Base-by-base conservation (phyloP, 2,113 vertebrate species). In the Cercocebus atys region DNA sequence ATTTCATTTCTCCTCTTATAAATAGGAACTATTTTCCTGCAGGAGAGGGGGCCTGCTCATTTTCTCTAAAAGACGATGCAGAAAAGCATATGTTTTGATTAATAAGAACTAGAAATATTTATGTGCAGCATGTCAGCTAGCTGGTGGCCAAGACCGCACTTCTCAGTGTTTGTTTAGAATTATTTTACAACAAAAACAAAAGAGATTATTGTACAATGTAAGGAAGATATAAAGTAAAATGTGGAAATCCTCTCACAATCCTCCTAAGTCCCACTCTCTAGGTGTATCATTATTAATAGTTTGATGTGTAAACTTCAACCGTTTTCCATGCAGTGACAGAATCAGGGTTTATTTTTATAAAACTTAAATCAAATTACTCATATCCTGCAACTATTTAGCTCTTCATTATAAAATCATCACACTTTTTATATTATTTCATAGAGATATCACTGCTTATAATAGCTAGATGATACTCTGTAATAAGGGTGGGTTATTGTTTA, bases 21-120 rank as follows among this genome's bases (percentile, higher is more conserved):
- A 85, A 95, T 72, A 96, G 78, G 4, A 88, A 50, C 11, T 87
- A 7, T 59, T n/a, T n/a, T 55, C 35, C 61, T 84, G 23, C 55
- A 91, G 47, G 25, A 52, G n/a, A 79, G 45, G 17, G 25, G 20
- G 81, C 10, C 81, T 72, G 47, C 7, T 97, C 11, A 16, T 89
- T 97, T 83, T 81, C 68, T 88, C 64, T 90, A 79, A 97, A 95
- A 61, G 32, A 61, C 64, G 50, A 81, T 87, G 75, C 3, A 80
- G 38, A 38, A 84, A 94, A 88, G 23, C 40, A 0, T 38, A 47
- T 25, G 38, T 95, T 94, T 92, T 3, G 0, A 30, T 89, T 40
- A 73, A 81, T 2, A 61, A 88, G 47, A 11, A 70, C 40, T 17
- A 90, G 55, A 87, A 80, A 89, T 91, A 45, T 22, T 38, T 40